phyloP scores from a whole-genome alignment of 64 coral and sea anemone species.

The Montipora foliosa region DNA sequence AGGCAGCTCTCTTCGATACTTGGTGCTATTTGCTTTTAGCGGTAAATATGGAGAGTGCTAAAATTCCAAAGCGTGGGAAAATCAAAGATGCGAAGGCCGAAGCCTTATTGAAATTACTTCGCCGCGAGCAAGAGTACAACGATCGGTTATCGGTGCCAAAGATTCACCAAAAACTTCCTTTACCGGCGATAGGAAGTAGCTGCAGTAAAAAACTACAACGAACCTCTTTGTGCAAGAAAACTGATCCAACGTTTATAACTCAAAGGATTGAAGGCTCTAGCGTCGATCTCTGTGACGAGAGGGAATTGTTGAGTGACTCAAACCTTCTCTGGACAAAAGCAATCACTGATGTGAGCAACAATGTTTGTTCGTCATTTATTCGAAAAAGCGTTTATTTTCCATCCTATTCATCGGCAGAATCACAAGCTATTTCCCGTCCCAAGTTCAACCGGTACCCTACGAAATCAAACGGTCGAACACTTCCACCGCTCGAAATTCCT shows the following conservation, averaged over 20 bases:
- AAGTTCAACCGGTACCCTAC: conserved; percentile 63
- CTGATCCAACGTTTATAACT: conserved; percentile 35
- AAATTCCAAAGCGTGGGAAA: conserved; percentile 91
- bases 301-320: conserved; percentile 57
- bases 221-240: neutral
- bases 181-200: conserved; percentile 79
- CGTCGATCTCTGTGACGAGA: neutral
- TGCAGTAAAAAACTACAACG: conserved; percentile 19
- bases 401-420: conserved; percentile 66
- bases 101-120: conserved; percentile 84
- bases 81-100: conserved; percentile 90
- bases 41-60: conserved; percentile 68
- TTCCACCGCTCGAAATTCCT: conserved; percentile 75
- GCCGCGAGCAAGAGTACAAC: conserved; percentile 76
- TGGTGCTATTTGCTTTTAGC: neutral
- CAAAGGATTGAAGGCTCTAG: conserved; percentile 16
- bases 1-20: neutral
- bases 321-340: conserved; percentile 73
- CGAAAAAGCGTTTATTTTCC: conserved; percentile 31
- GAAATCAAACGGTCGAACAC: conserved; percentile 48
- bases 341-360: conserved; percentile 21
- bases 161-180: conserved; percentile 83
- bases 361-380: neutral
- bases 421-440: conserved; percentile 17
- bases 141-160: conserved; percentile 74